phyloP scores from a whole-genome alignment of 53 echinoderm and acorn worm species.

The Antedon mediterranea region DNA sequence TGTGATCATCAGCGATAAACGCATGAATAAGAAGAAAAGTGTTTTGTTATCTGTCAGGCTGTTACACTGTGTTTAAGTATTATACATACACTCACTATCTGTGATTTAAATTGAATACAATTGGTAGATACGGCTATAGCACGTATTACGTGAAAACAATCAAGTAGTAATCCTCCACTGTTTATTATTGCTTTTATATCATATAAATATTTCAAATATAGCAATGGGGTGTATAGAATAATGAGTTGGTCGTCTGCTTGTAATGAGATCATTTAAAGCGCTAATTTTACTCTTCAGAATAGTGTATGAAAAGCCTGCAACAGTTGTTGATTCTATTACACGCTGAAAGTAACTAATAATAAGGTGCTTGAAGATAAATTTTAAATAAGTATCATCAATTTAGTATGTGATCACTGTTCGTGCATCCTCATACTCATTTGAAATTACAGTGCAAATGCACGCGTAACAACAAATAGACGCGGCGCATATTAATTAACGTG shows the following conservation, averaged over 20 bases:
- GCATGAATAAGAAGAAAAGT: background rate
- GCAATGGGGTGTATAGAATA: background rate
- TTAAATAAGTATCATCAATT: no score
- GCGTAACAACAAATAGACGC: no score
- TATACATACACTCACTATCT: background rate
- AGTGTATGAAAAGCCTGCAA: no score
- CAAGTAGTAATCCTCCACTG: background rate
- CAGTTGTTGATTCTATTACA: no score
- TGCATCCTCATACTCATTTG: no score
- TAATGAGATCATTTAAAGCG: background rate
- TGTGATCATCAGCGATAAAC: background rate
- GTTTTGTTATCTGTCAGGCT: background rate
- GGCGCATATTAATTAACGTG: no score
- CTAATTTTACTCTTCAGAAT: no score
- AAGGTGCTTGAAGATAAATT: no score
- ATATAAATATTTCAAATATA: background rate
- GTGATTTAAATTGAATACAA: background rate
- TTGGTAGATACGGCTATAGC: background rate
- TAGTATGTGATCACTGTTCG: no score
- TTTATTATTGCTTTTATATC: background rate
- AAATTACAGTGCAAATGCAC: no score
- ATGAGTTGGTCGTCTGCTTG: background rate
- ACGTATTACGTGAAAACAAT: background rate
- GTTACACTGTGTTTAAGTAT: background rate
- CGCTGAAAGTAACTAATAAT: no score